phyloP scores from a whole-genome alignment of 2,113 vertebrate species.

The Smithornis capensis region DNA sequence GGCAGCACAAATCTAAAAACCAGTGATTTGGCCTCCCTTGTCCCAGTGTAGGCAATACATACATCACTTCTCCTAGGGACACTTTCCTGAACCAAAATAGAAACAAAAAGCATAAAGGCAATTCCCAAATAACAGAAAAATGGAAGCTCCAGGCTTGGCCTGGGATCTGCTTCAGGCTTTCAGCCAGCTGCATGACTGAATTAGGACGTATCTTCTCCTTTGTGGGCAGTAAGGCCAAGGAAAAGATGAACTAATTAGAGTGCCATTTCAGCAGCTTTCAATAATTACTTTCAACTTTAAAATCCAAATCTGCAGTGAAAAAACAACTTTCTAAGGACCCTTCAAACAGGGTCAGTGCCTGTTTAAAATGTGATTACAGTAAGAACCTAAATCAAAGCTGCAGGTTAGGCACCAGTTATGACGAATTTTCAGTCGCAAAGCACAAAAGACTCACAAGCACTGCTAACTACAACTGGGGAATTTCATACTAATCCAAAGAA shows the following conservation, averaged over 20 bases:
- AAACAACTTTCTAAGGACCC: background rate
- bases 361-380: constrained; percentile 53
- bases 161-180: background rate
- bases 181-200: background rate
- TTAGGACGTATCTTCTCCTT: background rate
- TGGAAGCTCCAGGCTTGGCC: background rate
- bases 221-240: background rate
- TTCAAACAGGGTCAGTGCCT: background rate
- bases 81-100: background rate
- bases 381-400: constrained; percentile 55
- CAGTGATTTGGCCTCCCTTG: background rate
- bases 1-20: background rate
- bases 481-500: constrained; percentile 59
- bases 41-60: background rate
- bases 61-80: background rate
- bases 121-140: background rate
- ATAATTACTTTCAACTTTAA: background rate
- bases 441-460: constrained; percentile 54
- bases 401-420: constrained; percentile 40
- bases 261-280: constrained; percentile 8
- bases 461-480: constrained; percentile 52
- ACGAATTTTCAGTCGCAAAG: constrained; percentile 43
- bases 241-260: background rate
- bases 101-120: background rate
- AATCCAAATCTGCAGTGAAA: background rate